Percentiles rank a stretch among this genome's conserved stretches.
Conservation (phyloP, 1,140 invertebrate genomes). For the Bombus ignitus region DNA sequence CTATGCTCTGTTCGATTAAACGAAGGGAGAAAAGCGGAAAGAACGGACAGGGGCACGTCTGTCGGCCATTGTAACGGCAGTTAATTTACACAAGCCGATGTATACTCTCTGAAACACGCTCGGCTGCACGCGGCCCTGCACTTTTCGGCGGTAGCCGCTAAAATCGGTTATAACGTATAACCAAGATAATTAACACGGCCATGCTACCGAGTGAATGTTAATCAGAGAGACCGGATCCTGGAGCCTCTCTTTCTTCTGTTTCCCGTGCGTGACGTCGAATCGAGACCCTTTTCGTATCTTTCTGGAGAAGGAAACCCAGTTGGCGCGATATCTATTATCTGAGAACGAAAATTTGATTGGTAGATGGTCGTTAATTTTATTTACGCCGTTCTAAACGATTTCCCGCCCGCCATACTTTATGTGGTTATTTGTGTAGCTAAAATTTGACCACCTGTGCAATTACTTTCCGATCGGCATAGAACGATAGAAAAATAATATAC, state of each 20-base stretch:
- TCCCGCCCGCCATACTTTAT: not conserved
- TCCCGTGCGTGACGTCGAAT: not conserved
- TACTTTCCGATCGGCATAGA: not conserved
- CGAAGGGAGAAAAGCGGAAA: slow-evolving; percentile 22
- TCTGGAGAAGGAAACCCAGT: not conserved
- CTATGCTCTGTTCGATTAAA: not conserved
- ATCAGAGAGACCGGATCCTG: not conserved
- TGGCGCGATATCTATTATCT: slow-evolving; percentile 15
- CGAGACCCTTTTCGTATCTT: not conserved
- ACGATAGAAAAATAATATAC: no score
- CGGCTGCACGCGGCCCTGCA: slow-evolving; percentile 18
- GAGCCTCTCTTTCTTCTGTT: not conserved
- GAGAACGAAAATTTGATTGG: slow-evolving; percentile 18
- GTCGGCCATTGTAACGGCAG: slow-evolving; percentile 25
- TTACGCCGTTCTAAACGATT: not conserved
- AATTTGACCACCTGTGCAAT: not conserved
- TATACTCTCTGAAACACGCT: not conserved
- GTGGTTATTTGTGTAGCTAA: no score
- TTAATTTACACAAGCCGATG: slow-evolving; percentile 43
- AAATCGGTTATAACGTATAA: slow-evolving; percentile 28
- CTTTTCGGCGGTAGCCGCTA: slow-evolving; percentile 43
- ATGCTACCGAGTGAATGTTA: slow-evolving; percentile 23
- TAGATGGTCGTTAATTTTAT: slow-evolving; percentile 18
- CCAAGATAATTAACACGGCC: slow-evolving; percentile 54
- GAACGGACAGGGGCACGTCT: not conserved